Base-by-base conservation (phyloP, 2,888 invertebrate genomes). In the Caenorhabditis sp. region DNA sequence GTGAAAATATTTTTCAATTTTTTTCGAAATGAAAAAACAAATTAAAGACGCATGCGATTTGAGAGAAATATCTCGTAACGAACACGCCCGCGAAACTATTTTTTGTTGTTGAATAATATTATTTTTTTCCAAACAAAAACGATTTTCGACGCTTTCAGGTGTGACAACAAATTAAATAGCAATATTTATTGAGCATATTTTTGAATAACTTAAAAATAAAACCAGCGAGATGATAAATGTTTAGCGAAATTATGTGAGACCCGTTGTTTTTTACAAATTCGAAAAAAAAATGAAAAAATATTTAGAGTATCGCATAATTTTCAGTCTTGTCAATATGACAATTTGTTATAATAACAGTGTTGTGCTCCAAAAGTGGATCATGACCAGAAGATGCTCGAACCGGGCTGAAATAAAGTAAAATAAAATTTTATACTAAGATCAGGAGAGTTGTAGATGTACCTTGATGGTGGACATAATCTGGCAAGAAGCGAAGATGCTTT, bases 321-420 rank as follows among this genome's bases (percentile, higher is more conserved):
- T 68, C 73, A 36, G 65, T 59, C 49, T 74, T 74, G 62, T 74
- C 74, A 61, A 74, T 68, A 31, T 67, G 67, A 63, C 74, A 74
- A 31, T 74, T 74, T 12, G 74, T 68, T 59, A 74, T 74, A 49
- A 74, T 70, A 21, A 74, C 64, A 10, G 74, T 70, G 59, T 74
- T 69, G 49, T 67, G 74, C 59, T 74, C 74, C 36, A 70, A 27
- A 53, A 73, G 66, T 38, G 66, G 63, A 43, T 73, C 73, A 57
- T 67, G 68, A 26, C 67, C 72, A 38, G 69, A 66, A 3, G 68
- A 57, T n/a, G 65, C 59, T n/a, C 62, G 62, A 53, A 69, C 63
- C 12, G 69, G 66, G 21, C 73, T 73, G 66, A 59, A 73, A 71
- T 14, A 1, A 26, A 56, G 5, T 8, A 62, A 49, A 27, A 56